Base-by-base conservation (phyloP, 2,888 invertebrate species). In the Andrena minutula region DNA sequence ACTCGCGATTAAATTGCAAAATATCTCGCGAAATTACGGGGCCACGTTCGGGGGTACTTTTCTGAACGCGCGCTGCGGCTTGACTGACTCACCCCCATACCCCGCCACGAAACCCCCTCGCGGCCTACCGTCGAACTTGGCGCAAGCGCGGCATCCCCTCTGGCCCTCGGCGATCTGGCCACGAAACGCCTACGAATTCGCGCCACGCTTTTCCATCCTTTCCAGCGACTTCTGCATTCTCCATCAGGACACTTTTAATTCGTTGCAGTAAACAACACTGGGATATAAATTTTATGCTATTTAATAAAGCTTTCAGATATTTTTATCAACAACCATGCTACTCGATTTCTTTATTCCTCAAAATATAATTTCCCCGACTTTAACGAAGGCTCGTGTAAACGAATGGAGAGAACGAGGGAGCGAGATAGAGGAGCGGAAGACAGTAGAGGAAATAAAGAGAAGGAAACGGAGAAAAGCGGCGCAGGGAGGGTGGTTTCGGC, bases 31-130 rank as follows among this genome's bases (percentile, higher is more conserved):
- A 74, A 70, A 61, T 72, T 78, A 79, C 84, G 86, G 76, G 87
- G 86, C 78, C 91, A 89, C 91, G 92, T 91, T 83, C 90, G 91
- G 41, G 90, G 92, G 93, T 91, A 93, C 92, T 93, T 92, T 91
- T 92, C 94, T 90, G 92, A 92, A 92, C 93, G 93, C 93, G 93
- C 93, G 94, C 93, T 91, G 92, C 93, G 93, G 93, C 93, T 91
- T 93, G 93, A 94, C 94, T 94, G 94, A 93, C 92, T 93, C 92
- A 92, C 93, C 93, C 92, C 92, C 91, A 90, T 90, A 89, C 92
- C 88, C 87, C 90, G 83, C 85, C 86, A 85, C 86, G 77, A 66
- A 81, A 86, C 86, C 85, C 84, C 88, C 86, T 63, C 86, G 74
- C 78, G 53, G 68, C 77, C 65, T 70, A 70, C 78, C 71, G 78